Percentiles rank a stretch among this genome's conserved stretches.
Conservation (phyloP, 2,888 invertebrate species). For the Panzeria rudis region DNA sequence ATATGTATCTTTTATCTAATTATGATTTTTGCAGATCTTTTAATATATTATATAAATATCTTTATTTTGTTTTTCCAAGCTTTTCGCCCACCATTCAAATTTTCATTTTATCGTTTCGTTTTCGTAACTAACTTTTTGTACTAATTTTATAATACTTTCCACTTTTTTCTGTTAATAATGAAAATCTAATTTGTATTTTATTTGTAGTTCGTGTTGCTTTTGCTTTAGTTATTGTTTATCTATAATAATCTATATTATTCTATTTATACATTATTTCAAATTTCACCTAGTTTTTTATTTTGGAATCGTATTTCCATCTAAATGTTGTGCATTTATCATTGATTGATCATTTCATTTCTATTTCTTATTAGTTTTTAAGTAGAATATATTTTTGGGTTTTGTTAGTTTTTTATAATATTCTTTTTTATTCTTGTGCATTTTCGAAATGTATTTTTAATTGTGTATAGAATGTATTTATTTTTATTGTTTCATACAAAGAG, state of each 20-base stretch:
- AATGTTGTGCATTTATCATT: constrained; percentile 63
- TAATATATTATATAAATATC: neutral
- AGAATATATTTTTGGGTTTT: constrained; percentile 17
- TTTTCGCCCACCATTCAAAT: constrained; percentile 35
- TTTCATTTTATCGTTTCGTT: constrained; percentile 13
- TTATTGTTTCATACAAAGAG: neutral
- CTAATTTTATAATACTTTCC: constrained; percentile 37
- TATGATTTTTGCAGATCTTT: constrained; percentile 37
- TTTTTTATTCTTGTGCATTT: neutral
- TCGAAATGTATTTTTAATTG: constrained; percentile 3
- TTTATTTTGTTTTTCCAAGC: constrained; percentile 5
- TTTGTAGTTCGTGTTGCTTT: constrained; percentile 54
- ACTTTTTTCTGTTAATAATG: constrained; percentile 11
- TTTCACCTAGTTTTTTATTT: neutral
- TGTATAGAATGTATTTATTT: neutral
- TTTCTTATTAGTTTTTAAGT: constrained; percentile 2
- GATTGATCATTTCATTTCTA: constrained; percentile 31
- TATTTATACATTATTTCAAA: constrained; percentile 13
- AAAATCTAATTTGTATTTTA: constrained; percentile 29
- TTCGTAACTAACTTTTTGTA: constrained; percentile 38
- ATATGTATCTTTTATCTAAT: neutral
- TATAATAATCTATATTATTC: constrained; percentile 28
- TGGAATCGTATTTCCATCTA: constrained; percentile 37
- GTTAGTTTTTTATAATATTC: neutral
- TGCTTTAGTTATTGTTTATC: constrained; percentile 48